Conservation (phyloP, 1,140 invertebrate species). For the Semibalanus balanoides region DNA sequence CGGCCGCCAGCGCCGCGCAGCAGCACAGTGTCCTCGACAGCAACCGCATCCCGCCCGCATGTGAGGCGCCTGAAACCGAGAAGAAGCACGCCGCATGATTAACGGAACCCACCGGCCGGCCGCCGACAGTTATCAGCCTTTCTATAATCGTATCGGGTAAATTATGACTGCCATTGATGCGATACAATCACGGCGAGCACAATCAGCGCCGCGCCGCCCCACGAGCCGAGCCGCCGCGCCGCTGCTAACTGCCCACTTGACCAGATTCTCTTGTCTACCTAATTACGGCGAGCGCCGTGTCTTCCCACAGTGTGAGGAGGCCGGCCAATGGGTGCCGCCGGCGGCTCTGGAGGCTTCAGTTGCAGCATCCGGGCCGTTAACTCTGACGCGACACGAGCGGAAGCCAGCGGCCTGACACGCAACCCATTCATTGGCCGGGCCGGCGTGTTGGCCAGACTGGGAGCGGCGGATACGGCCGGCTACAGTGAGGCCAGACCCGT, state of each 20-base stretch:
- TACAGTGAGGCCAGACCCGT: too few species aligned
- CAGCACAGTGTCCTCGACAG: neutral
- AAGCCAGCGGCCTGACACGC: neutral
- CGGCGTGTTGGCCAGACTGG: too few species aligned
- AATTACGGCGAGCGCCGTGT: neutral
- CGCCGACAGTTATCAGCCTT: neutral
- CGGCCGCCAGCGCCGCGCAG: neutral
- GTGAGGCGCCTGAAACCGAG: neutral
- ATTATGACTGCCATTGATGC: neutral
- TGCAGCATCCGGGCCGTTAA: neutral
- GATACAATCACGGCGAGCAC: neutral
- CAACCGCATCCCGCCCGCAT: neutral
- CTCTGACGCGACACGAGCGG: too few species aligned
- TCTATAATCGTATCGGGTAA: conserved; percentile 2
- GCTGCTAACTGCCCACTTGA: neutral
- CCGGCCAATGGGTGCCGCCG: neutral
- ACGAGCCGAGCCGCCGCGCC: neutral
- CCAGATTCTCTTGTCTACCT: too few species aligned
- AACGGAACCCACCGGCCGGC: neutral
- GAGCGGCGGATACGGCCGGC: too few species aligned
- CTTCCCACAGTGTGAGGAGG: neutral
- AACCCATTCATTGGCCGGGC: neutral
- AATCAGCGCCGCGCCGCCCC: neutral
- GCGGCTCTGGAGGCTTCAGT: too few species aligned
- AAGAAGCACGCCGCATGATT: neutral